Evolutionary conservation across 2,888 invertebrate genomes (phyloP), one percentile per base, ranked within the genome.

Genomic region (Thumatha senex): DNA sequence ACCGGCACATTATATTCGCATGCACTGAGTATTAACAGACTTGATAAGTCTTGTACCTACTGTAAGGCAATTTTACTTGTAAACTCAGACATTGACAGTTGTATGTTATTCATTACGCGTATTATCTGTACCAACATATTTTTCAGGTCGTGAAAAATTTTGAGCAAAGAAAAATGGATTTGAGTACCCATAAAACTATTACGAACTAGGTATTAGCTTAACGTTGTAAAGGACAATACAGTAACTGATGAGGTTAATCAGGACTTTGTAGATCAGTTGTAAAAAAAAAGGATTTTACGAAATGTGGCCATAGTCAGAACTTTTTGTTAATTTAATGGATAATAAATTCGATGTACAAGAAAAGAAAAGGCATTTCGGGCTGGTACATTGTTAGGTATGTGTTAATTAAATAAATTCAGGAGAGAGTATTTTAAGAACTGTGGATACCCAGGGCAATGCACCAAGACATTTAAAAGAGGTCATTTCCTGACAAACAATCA

Each of bases 1-100:
- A 51, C 51, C 54, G 59, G 56, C 48, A 77, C 66, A 71, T 85
- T 83, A 83, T 80, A 73, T 56, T 71, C 75, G 72, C 76, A 71
- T 39, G 39, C 39, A 39, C 11, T 15, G n/a, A 39, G 7, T 39
- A 39, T 1, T 38, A 14, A 9, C 10, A 15, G 40, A 41, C 44
- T 53, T 56, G 66, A 65, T 43, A 36, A 15, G 36, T 9, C 9
- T 13, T 9, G 10, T 36, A 35, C 35, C 13, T 36, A 14, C 9
- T 1, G 18, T 2, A 3, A 7, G 10, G 10, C 14, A 36, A 36
- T 36, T 15, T 36, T 10, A 4, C 15, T 9, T 13, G 13, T 36
- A 8, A 7, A 13, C 13, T 35, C 14, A 11, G 9, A 15, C 13
- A 36, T 13, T 13, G 18, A 24, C 13, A 14, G 15, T 14, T 0